Conservation (phyloP, 2,113 vertebrate genomes). For the Salvelinus namaycush region DNA sequence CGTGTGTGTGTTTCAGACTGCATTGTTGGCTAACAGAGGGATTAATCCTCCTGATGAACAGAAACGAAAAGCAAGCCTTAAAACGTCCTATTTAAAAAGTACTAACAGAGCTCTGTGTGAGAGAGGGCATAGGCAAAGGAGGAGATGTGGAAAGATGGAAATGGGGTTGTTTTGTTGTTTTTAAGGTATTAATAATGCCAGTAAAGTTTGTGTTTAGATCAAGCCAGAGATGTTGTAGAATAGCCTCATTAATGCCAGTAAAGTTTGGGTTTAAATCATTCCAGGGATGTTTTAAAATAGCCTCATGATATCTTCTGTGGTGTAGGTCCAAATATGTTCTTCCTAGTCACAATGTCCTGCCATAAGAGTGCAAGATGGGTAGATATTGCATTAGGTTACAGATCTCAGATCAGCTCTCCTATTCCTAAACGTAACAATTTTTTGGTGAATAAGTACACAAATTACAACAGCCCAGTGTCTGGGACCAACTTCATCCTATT, state of each 20-base stretch:
- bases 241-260: slow-evolving; percentile 43
- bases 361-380: too few relatives aligned
- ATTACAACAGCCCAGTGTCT: too few relatives aligned
- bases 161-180: neutral
- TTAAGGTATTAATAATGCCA: slow-evolving; percentile 30
- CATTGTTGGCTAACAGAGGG: slow-evolving; percentile 16
- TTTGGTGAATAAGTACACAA: too few relatives aligned
- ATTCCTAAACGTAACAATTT: too few relatives aligned
- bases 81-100: slow-evolving; percentile 33
- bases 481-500: too few relatives aligned
- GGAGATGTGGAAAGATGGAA: neutral
- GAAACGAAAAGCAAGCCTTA: slow-evolving; percentile 8
- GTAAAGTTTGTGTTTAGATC: slow-evolving; percentile 41
- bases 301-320: slow-evolving; percentile 52
- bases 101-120: slow-evolving; percentile 19
- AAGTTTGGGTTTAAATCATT: slow-evolving; percentile 36
- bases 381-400: neutral
- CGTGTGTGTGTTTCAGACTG: too few relatives aligned
- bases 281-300: slow-evolving; percentile 47
- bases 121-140: neutral
- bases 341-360: too few relatives aligned
- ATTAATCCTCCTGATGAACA: slow-evolving; percentile 33
- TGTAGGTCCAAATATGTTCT: neutral
- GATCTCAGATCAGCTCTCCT: too few relatives aligned
- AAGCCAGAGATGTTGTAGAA: slow-evolving; percentile 38